These are phyloP conservation scores for Pterobdella sp. DNA, from an alignment of 2,888 invertebrate genomes.

Conservation along the genomic window DNA sequence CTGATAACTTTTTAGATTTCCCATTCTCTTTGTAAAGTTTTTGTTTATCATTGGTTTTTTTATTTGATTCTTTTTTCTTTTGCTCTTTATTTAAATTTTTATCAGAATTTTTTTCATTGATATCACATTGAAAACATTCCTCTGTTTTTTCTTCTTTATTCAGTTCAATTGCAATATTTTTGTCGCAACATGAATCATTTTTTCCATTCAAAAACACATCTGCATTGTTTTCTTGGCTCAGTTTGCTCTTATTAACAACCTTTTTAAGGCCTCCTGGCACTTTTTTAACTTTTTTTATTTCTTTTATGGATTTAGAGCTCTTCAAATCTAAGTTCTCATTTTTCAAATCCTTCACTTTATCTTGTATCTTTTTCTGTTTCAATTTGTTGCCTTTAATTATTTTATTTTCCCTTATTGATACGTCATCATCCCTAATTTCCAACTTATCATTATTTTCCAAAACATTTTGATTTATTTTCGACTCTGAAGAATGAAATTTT, in stretches of 20 bases:
- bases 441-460: background rate
- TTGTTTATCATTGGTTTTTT: too few species aligned
- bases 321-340: too few species aligned
- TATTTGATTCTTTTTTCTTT: too few species aligned
- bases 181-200: too few species aligned
- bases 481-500: background rate
- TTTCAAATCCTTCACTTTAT: background rate
- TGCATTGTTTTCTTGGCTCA: too few species aligned
- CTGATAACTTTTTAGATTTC: too few species aligned
- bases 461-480: background rate
- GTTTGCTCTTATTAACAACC: background rate
- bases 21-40: background rate
- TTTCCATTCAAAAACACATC: too few species aligned
- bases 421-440: background rate
- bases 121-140: too few species aligned
- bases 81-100: too few species aligned
- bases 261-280: conserved; percentile 6
- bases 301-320: background rate
- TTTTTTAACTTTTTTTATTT: background rate
- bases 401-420: background rate
- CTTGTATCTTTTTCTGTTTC: background rate
- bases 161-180: too few species aligned
- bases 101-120: too few species aligned
- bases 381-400: background rate
- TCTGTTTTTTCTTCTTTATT: too few species aligned